phyloP scores from a whole-genome alignment of 2,797 vertebrate genomes.

The Xenopus petersii region DNA sequence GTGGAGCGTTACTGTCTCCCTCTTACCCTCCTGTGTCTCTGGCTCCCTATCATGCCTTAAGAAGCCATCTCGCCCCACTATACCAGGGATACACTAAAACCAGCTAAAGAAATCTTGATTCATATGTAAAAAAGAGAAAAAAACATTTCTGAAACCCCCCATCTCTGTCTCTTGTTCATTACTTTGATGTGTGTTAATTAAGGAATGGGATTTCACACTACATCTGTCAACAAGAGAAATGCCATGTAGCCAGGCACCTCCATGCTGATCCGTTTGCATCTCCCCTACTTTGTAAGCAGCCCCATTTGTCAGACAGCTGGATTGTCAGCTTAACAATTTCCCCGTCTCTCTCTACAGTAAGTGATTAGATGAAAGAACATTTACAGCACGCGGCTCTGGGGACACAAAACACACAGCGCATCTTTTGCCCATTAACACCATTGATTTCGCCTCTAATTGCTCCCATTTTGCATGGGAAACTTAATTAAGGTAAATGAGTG shows the following conservation, averaged over 20 bases:
- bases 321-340: neutral
- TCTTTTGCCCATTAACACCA: constrained; percentile 9
- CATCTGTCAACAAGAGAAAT: too few species aligned
- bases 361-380: neutral
- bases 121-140: too few species aligned
- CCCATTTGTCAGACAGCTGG: neutral
- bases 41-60: too few species aligned
- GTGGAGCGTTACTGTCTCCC: too few species aligned
- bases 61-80: too few species aligned
- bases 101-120: too few species aligned
- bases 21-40: too few species aligned
- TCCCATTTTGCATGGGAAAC: constrained; percentile 6
- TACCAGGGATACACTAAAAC: too few species aligned
- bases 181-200: too few species aligned
- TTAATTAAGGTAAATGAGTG: constrained; percentile 26
- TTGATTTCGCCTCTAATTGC: constrained; percentile 19
- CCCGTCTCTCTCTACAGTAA: neutral
- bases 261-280: neutral
- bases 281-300: neutral
- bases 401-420: neutral
- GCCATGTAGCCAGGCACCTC: neutral
- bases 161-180: too few species aligned
- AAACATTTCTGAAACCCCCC: too few species aligned
- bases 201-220: too few species aligned
- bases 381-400: neutral